Percentiles rank a stretch among this genome's conserved stretches.
phyloP scores from a whole-genome alignment of 2,113 vertebrate genomes.

The Phylloscopus trochilus region DNA sequence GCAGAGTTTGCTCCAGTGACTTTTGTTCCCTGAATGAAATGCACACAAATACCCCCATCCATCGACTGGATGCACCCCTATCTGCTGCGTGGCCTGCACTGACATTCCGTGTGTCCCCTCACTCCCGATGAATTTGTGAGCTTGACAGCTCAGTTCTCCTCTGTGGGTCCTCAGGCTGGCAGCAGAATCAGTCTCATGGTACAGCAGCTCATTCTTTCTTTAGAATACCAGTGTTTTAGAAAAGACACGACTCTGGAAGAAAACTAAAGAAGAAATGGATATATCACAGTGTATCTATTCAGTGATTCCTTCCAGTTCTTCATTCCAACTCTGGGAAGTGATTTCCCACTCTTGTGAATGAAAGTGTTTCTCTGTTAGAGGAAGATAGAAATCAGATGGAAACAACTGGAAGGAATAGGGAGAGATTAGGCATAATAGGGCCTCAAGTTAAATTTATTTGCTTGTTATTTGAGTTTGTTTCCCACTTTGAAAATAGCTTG shows the following conservation, averaged over 20 bases:
- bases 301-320: not conserved
- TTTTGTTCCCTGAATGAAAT: conserved; percentile 23
- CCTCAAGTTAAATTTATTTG: not conserved
- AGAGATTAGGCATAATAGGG: not conserved
- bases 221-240: not conserved
- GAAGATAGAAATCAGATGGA: not conserved
- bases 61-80: not conserved
- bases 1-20: not conserved
- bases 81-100: not conserved
- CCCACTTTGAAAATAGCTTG: not conserved
- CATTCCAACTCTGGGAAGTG: not conserved
- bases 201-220: not conserved
- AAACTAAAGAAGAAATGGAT: not conserved
- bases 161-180: not conserved
- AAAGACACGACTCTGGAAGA: not conserved
- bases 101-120: not conserved
- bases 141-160: not conserved
- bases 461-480: not conserved
- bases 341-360: not conserved
- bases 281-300: not conserved
- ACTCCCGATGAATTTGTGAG: not conserved
- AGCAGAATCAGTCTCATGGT: not conserved
- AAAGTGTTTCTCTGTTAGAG: not conserved
- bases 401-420: not conserved
- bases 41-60: not conserved